These are phyloP conservation scores for Leptopilina drosophilae DNA, from an alignment of 2,888 invertebrate genomes.

Conservation along the genomic window DNA sequence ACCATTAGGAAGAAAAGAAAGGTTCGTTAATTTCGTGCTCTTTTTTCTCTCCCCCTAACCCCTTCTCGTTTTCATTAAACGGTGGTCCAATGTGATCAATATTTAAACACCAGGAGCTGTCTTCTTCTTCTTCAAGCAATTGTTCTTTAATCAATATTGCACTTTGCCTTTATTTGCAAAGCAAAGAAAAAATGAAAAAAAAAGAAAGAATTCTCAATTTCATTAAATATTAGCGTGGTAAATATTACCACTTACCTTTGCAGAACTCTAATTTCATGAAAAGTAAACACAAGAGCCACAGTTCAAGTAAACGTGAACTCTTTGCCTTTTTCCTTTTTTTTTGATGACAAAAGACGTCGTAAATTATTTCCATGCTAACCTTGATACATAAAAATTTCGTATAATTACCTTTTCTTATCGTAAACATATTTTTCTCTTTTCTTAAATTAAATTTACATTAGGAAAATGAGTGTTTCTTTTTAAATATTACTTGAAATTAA, in stretches of 20 bases:
- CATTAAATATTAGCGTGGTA: constrained; percentile 12
- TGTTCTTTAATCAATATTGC: constrained; percentile 7
- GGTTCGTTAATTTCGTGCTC: constrained; percentile 26
- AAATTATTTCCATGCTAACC: constrained; percentile 8
- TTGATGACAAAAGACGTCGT: not conserved
- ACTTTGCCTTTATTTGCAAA: not conserved
- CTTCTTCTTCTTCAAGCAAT: not conserved
- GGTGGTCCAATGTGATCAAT: constrained; percentile 14
- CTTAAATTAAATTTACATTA: no score
- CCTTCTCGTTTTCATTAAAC: constrained; percentile 6
- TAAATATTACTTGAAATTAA: no score
- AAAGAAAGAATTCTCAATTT: constrained; percentile 12
- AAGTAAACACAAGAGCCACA: not conserved
- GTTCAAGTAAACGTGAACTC: not conserved
- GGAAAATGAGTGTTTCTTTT: no score
- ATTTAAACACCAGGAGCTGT: not conserved
- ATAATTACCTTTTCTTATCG: not conserved
- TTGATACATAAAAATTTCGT: constrained; percentile 1
- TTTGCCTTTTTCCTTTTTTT: not conserved
- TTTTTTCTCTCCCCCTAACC: constrained; percentile 1
- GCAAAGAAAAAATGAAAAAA: not conserved
- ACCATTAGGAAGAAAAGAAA: constrained; percentile 21
- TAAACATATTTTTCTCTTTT: no score
- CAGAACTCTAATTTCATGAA: constrained; percentile 16
- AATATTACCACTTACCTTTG: constrained; percentile 25